A percentile compares a stretch with the other conserved stretches of the same genome.
Conservation (phyloP, 2,113 vertebrate genomes). For the Zapornia atra region DNA sequence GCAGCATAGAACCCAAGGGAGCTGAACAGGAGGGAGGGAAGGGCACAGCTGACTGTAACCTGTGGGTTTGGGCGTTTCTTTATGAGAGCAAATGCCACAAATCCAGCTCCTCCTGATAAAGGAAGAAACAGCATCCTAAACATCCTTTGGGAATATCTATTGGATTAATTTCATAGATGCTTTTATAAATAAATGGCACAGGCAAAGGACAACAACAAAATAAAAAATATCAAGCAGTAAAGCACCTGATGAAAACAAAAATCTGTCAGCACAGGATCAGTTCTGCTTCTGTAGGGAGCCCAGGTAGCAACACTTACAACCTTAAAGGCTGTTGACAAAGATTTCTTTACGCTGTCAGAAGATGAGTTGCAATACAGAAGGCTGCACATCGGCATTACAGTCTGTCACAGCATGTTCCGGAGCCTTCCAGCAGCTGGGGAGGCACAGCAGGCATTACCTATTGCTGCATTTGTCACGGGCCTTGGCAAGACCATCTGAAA, state of each 20-base stretch:
- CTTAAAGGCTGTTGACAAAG: neutral
- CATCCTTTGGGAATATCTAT: neutral
- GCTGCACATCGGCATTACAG: neutral
- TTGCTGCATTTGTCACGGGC: neutral
- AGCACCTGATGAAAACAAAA: neutral
- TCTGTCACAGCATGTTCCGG: neutral
- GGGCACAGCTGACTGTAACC: neutral
- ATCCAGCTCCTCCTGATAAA: neutral
- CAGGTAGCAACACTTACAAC: neutral
- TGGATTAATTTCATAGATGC: neutral
- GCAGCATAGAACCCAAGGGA: neutral
- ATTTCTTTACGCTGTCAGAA: constrained; percentile 16
- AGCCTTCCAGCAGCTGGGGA: neutral
- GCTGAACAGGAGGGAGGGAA: neutral
- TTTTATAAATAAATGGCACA: neutral
- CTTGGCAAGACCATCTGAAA: constrained; percentile 8
- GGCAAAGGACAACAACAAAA: neutral
- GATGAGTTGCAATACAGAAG: neutral
- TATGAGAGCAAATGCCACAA: neutral
- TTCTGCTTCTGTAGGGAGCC: neutral
- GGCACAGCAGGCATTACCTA: neutral
- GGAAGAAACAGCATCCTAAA: neutral
- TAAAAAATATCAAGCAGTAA: neutral
- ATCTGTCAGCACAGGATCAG: neutral
- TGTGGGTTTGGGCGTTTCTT: neutral